phyloP scores from a whole-genome alignment of 2,797 vertebrate species.

The Lepidocolaptes lacrymiger region DNA sequence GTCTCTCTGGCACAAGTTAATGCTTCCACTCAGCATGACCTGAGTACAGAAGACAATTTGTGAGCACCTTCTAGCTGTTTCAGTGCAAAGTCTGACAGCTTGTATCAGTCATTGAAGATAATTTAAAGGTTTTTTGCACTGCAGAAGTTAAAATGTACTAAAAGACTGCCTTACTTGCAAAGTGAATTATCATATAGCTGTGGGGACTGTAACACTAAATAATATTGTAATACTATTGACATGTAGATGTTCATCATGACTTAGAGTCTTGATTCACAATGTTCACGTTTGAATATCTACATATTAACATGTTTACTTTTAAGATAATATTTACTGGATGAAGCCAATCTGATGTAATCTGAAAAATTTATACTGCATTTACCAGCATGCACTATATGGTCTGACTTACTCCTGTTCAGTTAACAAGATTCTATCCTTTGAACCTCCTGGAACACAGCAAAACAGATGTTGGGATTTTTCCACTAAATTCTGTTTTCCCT shows the following conservation, averaged over 20 bases:
- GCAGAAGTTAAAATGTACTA: neutral
- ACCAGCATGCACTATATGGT: neutral
- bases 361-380: neutral
- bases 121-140: neutral
- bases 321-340: neutral
- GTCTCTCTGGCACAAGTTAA: neutral
- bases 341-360: neutral
- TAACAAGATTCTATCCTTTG: neutral
- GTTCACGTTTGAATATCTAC: neutral
- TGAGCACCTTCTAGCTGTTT: neutral
- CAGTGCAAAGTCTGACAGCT: neutral
- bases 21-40: neutral
- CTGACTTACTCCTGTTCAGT: neutral
- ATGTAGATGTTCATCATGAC: neutral
- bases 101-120: neutral
- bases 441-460: neutral
- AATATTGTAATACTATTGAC: neutral
- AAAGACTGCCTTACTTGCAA: neutral
- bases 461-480: neutral
- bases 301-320: neutral
- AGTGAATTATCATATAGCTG: neutral
- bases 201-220: neutral
- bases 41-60: neutral
- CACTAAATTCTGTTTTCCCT: neutral
- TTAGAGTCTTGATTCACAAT: neutral